Evolutionary conservation across 2,888 invertebrate genomes (phyloP).

Genomic region (Anaspis maculata): DNA sequence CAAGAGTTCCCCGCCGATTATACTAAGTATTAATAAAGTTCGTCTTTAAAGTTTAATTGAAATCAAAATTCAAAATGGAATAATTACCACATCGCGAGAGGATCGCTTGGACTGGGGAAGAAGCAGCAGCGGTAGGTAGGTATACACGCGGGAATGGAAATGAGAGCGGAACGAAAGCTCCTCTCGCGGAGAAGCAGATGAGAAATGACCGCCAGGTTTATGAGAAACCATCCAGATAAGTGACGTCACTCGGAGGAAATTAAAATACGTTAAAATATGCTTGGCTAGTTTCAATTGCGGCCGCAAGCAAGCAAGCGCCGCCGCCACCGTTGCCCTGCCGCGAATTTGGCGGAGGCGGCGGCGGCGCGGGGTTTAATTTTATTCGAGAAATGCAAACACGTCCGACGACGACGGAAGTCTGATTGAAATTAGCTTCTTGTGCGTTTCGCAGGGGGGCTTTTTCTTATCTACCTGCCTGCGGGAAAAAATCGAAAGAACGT

Average conservation of each 20-base stretch:
- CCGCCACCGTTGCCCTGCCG: too few relatives aligned
- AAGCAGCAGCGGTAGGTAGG: not conserved
- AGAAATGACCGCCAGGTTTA: constrained; percentile 28
- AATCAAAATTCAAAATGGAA: constrained; percentile 36
- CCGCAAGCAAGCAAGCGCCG: too few relatives aligned
- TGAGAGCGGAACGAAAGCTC: constrained; percentile 16
- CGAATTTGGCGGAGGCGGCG: too few relatives aligned
- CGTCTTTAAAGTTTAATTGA: constrained; percentile 31
- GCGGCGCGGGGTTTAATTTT: constrained; percentile 12
- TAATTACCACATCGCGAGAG: constrained; percentile 26
- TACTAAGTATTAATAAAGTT: constrained; percentile 26
- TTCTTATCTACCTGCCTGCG: too few relatives aligned
- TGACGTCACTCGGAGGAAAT: constrained; percentile 24
- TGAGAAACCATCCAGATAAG: constrained; percentile 24
- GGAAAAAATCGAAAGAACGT: too few relatives aligned
- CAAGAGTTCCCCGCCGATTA: constrained; percentile 20
- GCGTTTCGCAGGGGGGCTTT: too few relatives aligned
- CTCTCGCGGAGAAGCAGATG: constrained; percentile 11
- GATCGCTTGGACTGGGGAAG: too few relatives aligned
- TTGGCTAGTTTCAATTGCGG: constrained; percentile 19
- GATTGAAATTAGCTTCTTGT: too few relatives aligned
- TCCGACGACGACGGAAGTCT: too few relatives aligned
- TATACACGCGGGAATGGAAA: constrained; percentile 25
- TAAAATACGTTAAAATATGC: constrained; percentile 28
- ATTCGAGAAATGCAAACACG: constrained; percentile 11